Conservation (phyloP, 2,888 invertebrate genomes). For the Drosophila yooni region DNA sequence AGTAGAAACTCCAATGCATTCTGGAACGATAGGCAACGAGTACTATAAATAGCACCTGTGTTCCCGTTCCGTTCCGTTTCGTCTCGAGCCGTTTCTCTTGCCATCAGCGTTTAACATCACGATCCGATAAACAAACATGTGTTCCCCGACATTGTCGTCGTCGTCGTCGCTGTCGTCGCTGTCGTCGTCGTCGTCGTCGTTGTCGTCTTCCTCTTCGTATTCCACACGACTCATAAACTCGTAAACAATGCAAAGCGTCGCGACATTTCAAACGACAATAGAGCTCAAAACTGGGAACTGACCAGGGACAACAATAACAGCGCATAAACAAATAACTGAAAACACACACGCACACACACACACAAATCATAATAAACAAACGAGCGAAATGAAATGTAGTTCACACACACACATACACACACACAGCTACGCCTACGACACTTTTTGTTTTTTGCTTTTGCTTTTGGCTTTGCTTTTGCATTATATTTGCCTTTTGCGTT, state of each 20-base stretch:
- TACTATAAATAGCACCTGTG: slow-evolving; percentile 10
- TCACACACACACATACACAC: slow-evolving; percentile 22
- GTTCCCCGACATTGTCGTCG: slow-evolving; percentile 13
- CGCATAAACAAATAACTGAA: slow-evolving; percentile 41
- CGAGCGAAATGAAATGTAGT: slow-evolving; percentile 44
- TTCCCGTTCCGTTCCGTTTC: background rate
- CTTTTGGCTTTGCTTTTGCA: slow-evolving; percentile 14
- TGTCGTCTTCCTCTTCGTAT: background rate
- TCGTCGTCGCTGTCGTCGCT: slow-evolving; percentile 1
- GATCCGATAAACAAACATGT: slow-evolving; percentile 23
- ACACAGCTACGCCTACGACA: slow-evolving; percentile 29
- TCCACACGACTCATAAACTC: slow-evolving; percentile 9
- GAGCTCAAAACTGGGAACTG: slow-evolving; percentile 34
- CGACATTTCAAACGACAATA: slow-evolving; percentile 36
- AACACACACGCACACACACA: slow-evolving; percentile 16
- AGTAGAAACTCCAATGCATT: background rate
- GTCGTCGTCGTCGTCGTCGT: background rate
- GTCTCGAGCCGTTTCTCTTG: background rate
- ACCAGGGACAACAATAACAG: slow-evolving; percentile 45
- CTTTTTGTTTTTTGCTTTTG: slow-evolving; percentile 20
- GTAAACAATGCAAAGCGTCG: slow-evolving; percentile 41
- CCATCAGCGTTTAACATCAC: slow-evolving; percentile 3
- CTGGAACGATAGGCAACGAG: background rate
- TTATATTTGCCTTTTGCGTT: slow-evolving; percentile 26
- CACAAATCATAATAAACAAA: slow-evolving; percentile 47